Evolutionary conservation across 1,140 invertebrate species (phyloP), one percentile per base, ranked within the genome.

Genomic region (Atopsyche davidsoni): DNA sequence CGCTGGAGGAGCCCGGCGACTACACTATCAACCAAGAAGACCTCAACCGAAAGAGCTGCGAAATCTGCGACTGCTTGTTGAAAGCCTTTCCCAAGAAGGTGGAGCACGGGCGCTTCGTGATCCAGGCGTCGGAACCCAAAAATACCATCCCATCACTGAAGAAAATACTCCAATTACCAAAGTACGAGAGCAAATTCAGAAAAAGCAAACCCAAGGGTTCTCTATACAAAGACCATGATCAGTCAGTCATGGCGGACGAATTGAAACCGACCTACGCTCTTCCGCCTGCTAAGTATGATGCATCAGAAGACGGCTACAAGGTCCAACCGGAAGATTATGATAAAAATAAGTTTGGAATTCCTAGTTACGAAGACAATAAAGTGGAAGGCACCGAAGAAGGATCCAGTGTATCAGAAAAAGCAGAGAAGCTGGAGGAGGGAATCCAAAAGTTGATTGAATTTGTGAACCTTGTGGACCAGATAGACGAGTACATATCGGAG

Each of bases 61-160:
- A 58, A 13, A 34, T 58, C 13, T 58, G 55, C 47, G 43, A 54
- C 17, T 58, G 51, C 16, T 35, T 58, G 4, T 42, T 51, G 43
- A 54, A 54, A 32, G 39, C 38, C 14, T 36, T 51, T 32, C 51
- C 55, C 11, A 46, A 25, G 10, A 22, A 28, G 10, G 38, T 51
- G 1, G 31, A 34, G n/a, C 21, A 51, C 19, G 48, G 48, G 3
- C 32, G 16, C 16, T 51, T 51, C 14, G 18, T 51, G 11, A 41
- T 47, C 21, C 18, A n/a, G 32, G 19, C 24, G 17, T n/a, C n/a
- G n/a, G n/a, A n/a, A n/a, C n/a, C n/a, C n/a, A n/a, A n/a, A n/a
- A n/a, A n/a, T n/a, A n/a, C n/a, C n/a, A n/a, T n/a, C n/a, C n/a
- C n/a, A n/a, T n/a, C n/a, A n/a, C n/a, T n/a, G n/a, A n/a, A n/a